These are phyloP conservation scores for Venusia cambrica DNA, from an alignment of 2,888 invertebrate species.

Conservation along the genomic window DNA sequence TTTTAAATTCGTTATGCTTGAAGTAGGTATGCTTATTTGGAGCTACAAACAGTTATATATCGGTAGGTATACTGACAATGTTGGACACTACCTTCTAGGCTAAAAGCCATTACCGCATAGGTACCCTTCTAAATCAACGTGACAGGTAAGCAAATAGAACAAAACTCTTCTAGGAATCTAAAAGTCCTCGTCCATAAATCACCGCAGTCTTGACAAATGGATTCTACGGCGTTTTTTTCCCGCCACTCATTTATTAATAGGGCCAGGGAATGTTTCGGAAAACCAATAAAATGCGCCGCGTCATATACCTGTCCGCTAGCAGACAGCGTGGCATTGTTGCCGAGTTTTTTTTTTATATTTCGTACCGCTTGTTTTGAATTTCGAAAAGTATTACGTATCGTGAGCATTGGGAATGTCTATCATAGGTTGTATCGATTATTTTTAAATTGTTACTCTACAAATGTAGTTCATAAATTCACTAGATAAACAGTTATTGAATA, in stretches of 20 bases:
- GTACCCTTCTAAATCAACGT: conserved; percentile 70
- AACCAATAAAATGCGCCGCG: conserved; percentile 81
- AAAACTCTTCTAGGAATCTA: conserved; percentile 77
- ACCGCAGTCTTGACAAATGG: conserved; percentile 77
- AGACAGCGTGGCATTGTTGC: conserved; percentile 74
- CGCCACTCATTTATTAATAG: conserved; percentile 80
- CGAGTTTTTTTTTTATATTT: conserved; percentile 48
- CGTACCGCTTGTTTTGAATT: conserved; percentile 40
- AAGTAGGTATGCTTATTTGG: too few relatives aligned
- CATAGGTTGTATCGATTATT: too few relatives aligned
- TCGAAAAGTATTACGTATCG: conserved; percentile 36
- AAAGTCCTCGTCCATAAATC: conserved; percentile 77
- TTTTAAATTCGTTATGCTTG: too few relatives aligned
- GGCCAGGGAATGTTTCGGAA: conserved; percentile 78
- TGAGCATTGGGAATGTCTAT: too few relatives aligned
- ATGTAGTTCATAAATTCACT: too few relatives aligned
- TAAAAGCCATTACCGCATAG: conserved; percentile 42
- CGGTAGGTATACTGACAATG: not conserved
- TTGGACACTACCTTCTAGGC: conserved; percentile 28
- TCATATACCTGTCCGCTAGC: conserved; percentile 78
- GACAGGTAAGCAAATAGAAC: conserved; percentile 81
- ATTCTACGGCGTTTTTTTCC: conserved; percentile 76
- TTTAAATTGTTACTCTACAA: too few relatives aligned
- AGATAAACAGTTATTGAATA: too few relatives aligned
- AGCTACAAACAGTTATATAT: too few relatives aligned